Evolutionary conservation across 2,797 vertebrate species (phyloP), one percentile per base, ranked within the genome.

Genomic region (Argentina silus): DNA sequence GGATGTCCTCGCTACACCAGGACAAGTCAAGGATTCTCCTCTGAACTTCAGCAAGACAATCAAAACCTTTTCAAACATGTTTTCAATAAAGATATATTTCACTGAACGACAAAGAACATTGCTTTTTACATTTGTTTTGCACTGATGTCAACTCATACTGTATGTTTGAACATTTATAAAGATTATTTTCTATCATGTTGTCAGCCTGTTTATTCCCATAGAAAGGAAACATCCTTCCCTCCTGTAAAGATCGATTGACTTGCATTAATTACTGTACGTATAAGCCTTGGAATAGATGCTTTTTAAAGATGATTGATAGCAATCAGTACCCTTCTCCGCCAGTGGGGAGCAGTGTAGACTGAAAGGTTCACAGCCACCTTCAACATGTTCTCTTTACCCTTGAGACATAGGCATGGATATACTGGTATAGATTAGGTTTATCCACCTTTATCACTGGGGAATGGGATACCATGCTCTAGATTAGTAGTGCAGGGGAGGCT

Each of bases 281-380:
- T n/a, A 17, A 53, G 51, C 14, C n/a, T 17, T 5, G 51, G 15
- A 53, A n/a, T n/a, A 53, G 14, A 36, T 36, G 27, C 27, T 1
- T 36, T 36, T 36, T 36, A 36, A 36, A 36, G 27, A 36, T 36
- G 27, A 36, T 36, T 4, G 27, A 36, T 36, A 36, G 27, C 27
- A 7, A 36, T 47, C 44, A 63, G 14, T 43, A n/a, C 11, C n/a
- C 1, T 1, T 0, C 5, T 9, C 70, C 14, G 60, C 77, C 83
- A 82, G 78, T 57, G 57, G 61, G 66, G 53, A 79, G 81, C 75
- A 72, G 69, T 79, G 74, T 21, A 71, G 64, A 69, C 76, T 77
- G 23, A 73, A 61, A 61, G 17, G 50, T 64, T 1, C 27, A 7
- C 17, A n/a, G 10, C 19, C 65, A 0, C 9, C 42, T 17, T 42